These are phyloP conservation scores for Hephaestus fuliginosus DNA, from an alignment of 2,797 vertebrate genomes.

Conservation along the genomic window DNA sequence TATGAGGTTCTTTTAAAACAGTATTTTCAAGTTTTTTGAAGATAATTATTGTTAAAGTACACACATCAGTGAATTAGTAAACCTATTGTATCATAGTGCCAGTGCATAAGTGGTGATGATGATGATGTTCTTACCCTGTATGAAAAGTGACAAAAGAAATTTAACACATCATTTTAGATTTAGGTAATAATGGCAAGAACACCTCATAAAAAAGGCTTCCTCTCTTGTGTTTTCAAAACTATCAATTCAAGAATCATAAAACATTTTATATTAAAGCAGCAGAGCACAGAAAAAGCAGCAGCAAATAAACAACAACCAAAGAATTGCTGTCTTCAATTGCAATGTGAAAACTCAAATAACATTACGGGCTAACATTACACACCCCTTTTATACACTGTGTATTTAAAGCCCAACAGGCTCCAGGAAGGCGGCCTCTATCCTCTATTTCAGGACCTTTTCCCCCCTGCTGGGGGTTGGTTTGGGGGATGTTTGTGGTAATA, in stretches of 20 bases:
- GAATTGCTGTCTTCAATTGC: conserved; percentile 67
- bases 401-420: conserved; percentile 84
- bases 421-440: conserved; percentile 74
- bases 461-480: conserved; percentile 81
- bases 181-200: conserved; percentile 39
- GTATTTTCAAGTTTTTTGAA: conserved; percentile 70
- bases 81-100: conserved; percentile 48
- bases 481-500: conserved; percentile 86
- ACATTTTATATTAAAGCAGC: conserved; percentile 53
- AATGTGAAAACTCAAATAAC: conserved; percentile 80
- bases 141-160: conserved; percentile 56
- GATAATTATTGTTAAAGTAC: conserved; percentile 52
- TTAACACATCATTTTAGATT: conserved; percentile 38
- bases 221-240: conserved; percentile 52
- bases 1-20: conserved; percentile 66
- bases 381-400: conserved; percentile 75
- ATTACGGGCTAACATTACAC: conserved; percentile 80
- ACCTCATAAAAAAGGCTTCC: conserved; percentile 54
- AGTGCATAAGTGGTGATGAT: conserved; percentile 33
- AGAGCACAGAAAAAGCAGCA: conserved; percentile 67
- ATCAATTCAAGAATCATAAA: conserved; percentile 46
- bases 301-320: conserved; percentile 74
- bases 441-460: conserved; percentile 87
- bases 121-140: conserved; percentile 37
- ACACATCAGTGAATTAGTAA: conserved; percentile 56